Evolutionary conservation across 2,888 invertebrate genomes (phyloP).

Genomic region (Xanthorhoe designata): DNA sequence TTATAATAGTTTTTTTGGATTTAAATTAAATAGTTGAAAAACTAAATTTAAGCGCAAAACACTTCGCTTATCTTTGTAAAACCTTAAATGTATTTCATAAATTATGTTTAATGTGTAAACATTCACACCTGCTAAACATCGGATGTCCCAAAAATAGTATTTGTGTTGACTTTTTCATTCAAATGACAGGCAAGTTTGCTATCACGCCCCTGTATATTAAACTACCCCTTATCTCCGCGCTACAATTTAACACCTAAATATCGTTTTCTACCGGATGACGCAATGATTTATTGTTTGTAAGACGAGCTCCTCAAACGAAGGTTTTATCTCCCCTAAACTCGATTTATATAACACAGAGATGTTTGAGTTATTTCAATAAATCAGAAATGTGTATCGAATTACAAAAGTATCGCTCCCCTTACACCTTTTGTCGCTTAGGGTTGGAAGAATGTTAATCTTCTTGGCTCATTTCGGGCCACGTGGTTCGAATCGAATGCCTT

Average conservation of each 20-base stretch:
- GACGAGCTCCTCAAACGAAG: slow-evolving; percentile 71
- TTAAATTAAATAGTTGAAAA: no score
- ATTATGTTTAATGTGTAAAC: not conserved
- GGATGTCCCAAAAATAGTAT: slow-evolving; percentile 19
- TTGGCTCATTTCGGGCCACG: slow-evolving; percentile 66
- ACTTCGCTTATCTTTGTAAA: no score
- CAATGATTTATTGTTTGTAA: slow-evolving; percentile 79
- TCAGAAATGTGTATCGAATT: slow-evolving; percentile 82
- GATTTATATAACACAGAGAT: slow-evolving; percentile 74
- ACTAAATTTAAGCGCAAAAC: no score
- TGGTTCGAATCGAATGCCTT: slow-evolving; percentile 56
- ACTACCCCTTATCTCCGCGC: slow-evolving; percentile 53
- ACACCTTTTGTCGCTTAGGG: slow-evolving; percentile 65
- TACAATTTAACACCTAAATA: slow-evolving; percentile 73
- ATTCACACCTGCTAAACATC: slow-evolving; percentile 18
- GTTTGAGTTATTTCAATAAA: slow-evolving; percentile 82
- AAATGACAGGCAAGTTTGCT: slow-evolving; percentile 34
- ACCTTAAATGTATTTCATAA: no score
- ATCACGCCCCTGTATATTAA: slow-evolving; percentile 42
- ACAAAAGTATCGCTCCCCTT: slow-evolving; percentile 67
- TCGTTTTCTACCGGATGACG: slow-evolving; percentile 74
- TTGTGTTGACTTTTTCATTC: slow-evolving; percentile 33
- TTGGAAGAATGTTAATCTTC: slow-evolving; percentile 75
- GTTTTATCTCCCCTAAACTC: slow-evolving; percentile 78
- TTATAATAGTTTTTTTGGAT: no score